A percentile compares a stretch with the other conserved stretches of the same genome.
Conservation (phyloP, 2,888 invertebrate species). For the Pycnomerus fuliginosus region DNA sequence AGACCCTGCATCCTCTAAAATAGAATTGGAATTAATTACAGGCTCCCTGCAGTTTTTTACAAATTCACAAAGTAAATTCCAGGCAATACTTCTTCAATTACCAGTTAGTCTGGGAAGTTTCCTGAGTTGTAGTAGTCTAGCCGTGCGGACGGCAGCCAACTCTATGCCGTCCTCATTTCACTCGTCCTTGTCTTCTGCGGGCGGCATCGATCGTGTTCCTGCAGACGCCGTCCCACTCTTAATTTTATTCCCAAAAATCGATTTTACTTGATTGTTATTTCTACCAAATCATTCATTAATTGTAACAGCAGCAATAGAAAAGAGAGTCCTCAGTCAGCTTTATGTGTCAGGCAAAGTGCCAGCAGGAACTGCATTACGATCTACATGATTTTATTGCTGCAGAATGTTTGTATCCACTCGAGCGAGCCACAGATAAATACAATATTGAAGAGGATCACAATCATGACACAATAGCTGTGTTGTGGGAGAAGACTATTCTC, state of each 20-base stretch:
- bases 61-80: no score
- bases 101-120: conserved; percentile 20
- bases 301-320: no score
- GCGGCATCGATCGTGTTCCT: conserved; percentile 20
- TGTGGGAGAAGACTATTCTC: conserved; percentile 7
- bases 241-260: conserved; percentile 12
- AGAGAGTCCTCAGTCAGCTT: no score
- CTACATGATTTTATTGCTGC: conserved; percentile 30
- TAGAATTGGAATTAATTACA: no score
- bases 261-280: no score
- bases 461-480: conserved; percentile 5
- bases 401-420: conserved; percentile 17
- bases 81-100: no score
- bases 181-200: conserved; percentile 11
- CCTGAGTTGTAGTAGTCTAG: conserved; percentile 16
- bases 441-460: conserved; percentile 15
- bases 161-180: conserved; percentile 18
- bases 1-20: no score
- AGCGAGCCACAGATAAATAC: conserved; percentile 26
- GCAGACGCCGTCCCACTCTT: conserved; percentile 20
- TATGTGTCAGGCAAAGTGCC: conserved; percentile 28
- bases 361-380: conserved; percentile 30
- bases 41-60: no score
- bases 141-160: conserved; percentile 18
- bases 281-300: no score